Conservation (phyloP, 2,888 invertebrate species). For the Rhagophthalmus giganteus region DNA sequence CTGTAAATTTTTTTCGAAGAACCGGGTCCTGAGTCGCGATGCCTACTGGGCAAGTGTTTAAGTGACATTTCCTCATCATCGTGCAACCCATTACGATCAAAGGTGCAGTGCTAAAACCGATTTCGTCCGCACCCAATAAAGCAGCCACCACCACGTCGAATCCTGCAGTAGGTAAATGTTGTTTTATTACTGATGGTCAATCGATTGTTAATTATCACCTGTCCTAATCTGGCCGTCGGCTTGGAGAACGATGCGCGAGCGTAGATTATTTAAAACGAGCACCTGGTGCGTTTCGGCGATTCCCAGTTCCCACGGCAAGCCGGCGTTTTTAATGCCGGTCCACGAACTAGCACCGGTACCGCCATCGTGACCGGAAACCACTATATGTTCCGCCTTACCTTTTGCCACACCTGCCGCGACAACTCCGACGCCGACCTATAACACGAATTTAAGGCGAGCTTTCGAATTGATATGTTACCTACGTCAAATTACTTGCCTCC, state of each 20-base stretch:
- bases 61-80: slow-evolving; percentile 99
- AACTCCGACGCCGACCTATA: slow-evolving; percentile 89
- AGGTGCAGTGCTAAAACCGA: slow-evolving; percentile 98
- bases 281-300: slow-evolving; percentile 98
- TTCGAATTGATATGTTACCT: no score
- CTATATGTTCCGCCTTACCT: slow-evolving; percentile 98
- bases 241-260: slow-evolving; percentile 92
- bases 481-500: slow-evolving; percentile 62
- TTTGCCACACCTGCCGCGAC: slow-evolving; percentile 99
- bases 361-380: slow-evolving; percentile 98
- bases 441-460: not conserved
- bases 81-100: slow-evolving; percentile 97
- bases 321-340: slow-evolving; percentile 98
- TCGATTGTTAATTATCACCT: no score
- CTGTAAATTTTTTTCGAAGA: slow-evolving; percentile 93
- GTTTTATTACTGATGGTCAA: no score
- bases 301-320: slow-evolving; percentile 98
- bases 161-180: slow-evolving; percentile 55
- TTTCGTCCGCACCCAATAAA: slow-evolving; percentile 95
- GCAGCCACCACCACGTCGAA: slow-evolving; percentile 97
- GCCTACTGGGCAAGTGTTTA: slow-evolving; percentile 99
- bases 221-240: slow-evolving; percentile 95
- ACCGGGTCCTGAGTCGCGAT: slow-evolving; percentile 98
- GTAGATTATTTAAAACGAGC: slow-evolving; percentile 87
- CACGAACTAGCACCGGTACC: slow-evolving; percentile 98